A percentile compares a stretch with the other conserved stretches of the same genome.
These are phyloP conservation scores for Percopsis omiscomaycus DNA, from an alignment of 2,797 vertebrate species.

Conservation along the genomic window DNA sequence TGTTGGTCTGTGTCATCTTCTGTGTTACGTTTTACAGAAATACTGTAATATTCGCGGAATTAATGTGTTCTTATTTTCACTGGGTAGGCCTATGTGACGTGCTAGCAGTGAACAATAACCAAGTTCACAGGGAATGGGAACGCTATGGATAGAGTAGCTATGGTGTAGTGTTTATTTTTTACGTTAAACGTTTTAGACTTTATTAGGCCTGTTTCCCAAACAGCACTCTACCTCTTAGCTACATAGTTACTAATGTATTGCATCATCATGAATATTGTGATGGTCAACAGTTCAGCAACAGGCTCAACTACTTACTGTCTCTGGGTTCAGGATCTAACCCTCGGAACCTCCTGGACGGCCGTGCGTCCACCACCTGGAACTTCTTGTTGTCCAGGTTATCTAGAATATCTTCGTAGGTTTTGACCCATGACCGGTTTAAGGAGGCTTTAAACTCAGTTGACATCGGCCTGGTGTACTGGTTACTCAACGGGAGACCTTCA, in stretches of 20 bases:
- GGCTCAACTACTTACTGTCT: slow-evolving; percentile 73
- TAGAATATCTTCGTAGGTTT: slow-evolving; percentile 86
- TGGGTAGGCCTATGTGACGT: no score
- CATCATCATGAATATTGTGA: not conserved
- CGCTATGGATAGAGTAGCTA: no score
- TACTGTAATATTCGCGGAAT: no score
- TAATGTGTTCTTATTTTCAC: no score
- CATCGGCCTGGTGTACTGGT: slow-evolving; percentile 68
- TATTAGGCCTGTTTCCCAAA: no score
- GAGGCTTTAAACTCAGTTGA: slow-evolving; percentile 72
- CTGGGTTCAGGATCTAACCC: slow-evolving; percentile 88
- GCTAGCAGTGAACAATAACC: no score
- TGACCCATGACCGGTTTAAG: slow-evolving; percentile 78
- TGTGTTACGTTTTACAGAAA: no score
- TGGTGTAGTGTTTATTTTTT: no score
- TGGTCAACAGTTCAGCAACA: not conserved
- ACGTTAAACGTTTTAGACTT: no score
- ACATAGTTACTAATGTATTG: not conserved
- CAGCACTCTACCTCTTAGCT: not conserved
- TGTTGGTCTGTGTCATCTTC: no score
- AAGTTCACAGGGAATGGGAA: no score
- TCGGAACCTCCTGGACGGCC: slow-evolving; percentile 80
- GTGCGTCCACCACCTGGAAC: slow-evolving; percentile 88
- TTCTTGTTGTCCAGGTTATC: slow-evolving; percentile 78
- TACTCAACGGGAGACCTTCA: slow-evolving; percentile 79